Evolutionary conservation across 1,140 invertebrate species (phyloP), one percentile per base, ranked within the genome.

Genomic region (Pachyrhynchus sulphureomaculatus): DNA sequence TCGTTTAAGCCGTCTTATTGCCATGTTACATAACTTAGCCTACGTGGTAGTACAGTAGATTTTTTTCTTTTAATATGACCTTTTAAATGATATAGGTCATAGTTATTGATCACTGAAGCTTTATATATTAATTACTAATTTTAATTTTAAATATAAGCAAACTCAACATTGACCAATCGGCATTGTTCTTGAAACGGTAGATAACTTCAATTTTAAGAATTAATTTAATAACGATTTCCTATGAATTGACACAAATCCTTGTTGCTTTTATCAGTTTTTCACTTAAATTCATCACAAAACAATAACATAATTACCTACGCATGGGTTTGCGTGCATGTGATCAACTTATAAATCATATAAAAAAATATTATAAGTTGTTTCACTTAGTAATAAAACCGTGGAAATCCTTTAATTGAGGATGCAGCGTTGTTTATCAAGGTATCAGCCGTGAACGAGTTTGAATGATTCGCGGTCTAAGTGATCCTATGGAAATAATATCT

Each of bases 351-450:
- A 54, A 54, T 54, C 52, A 54, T 54, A 54, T 24, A 53, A 51
- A 48, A 44, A 53, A 53, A 29, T 3, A 3, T 4, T 2, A 39
- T n/a, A 39, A 53, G 41, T 41, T n/a, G 36, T 42, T 42, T 34
- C 37, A 20, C 34, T 12, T 23, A 34, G 51, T 41, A 39, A 53
- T 21, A 32, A 36, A 56, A 56, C 39, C 54, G 33, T 56, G 54
- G 42, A 56, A 56, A 54, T 44, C 37, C 52, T 36, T 47, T 56
- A 56, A 56, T 56, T 56, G 54, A 56, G 54, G 54, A 56, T 56
- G 54, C 44, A 21, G 9, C 24, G 13, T 21, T 45, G 41, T 6
- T 56, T 56, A 56, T n/a, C n/a, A n/a, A n/a, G n/a, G n/a, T n/a
- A n/a, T 56, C 10, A 12, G 36, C 54, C 42, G 33, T 41, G 41